Base-by-base conservation (phyloP, 2,888 invertebrate genomes). In the Rhynchonema sp. region DNA sequence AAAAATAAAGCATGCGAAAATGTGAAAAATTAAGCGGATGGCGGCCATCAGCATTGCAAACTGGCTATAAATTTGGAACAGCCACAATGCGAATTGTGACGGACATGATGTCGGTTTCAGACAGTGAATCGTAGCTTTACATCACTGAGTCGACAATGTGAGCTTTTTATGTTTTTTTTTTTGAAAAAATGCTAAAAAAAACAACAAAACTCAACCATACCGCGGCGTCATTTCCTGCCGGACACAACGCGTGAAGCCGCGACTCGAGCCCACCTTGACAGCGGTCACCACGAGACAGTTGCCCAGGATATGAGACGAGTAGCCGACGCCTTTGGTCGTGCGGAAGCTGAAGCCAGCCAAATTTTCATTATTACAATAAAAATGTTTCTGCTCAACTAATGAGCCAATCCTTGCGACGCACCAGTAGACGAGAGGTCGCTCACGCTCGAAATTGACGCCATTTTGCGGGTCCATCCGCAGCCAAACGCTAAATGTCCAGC, bases 401-500 rank as follows among this genome's bases (percentile, higher is more conserved):
- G 49, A 6, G 22, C 9, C 9, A n/a, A n/a, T n/a, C n/a, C n/a
- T n/a, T n/a, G n/a, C n/a, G n/a, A 3, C 28, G 22, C 78, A 91
- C 92, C 91, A 90, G 78, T 92, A 98, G 65, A 98, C 82, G 77
- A 92, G 94, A 49, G 96, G 98, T 77, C 92, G 92, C 79, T 98
- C 96, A 69, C 92, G 81, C 79, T 98, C 98, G 74, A 96, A 94
- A 80, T 91, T 92, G 75, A 91, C 91, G 62, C 91, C 90, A 80
- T 92, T 92, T 78, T 91, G 87, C 72, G 92, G 91, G 80, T 99
- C 98, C 74, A 98, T 81, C 64, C 96, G 83, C 77, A 99, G 89
- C 98, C 98, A 99, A 69, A 94, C 94, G 70, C 91, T 89, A 78
- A 99, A 98, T 59, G 98, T 96, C 82, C 96, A 99, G 62, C 98